Base-by-base conservation (phyloP, 1,140 invertebrate genomes). In the Mylabris phalerata region DNA sequence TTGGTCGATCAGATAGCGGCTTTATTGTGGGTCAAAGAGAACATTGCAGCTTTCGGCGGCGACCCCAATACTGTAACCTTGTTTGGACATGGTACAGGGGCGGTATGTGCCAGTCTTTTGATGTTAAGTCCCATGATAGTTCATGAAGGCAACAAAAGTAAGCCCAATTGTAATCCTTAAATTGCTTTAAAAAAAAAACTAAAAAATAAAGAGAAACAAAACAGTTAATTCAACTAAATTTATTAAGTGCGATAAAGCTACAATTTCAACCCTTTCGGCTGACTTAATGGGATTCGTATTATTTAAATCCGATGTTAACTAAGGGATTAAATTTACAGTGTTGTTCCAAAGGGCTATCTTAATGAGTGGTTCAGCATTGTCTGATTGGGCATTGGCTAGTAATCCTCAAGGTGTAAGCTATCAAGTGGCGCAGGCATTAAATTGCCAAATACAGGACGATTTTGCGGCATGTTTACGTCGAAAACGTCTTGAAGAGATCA, bases 1-100 rank as follows among this genome's bases (percentile, higher is more conserved):
- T 75, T 96, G 6, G 75, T 93, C 10, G 93, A 96, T 76, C 90
- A 93, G 76, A 82, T 92, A 59, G 91, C 90, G 0, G 91, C 90
- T 0, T 74, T 95, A 9, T 81, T 91, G 59, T 95, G 92, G 92
- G 80, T 97, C 39, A 86, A 88, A 68, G 85, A 93, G 71, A 90
- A 95, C 78, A 87, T 91, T 60, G 81, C 78, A 32, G 82, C 86
- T 67, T 85, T 98, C 68, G 90, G 92, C 10, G 96, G 96, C 0
- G 88, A 97, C 77, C 83, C 87, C 0, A 77, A 77, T 26, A 81
- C 78, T 0, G 88, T 98, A 2, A 98, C 95, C 0, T 71, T 98
- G 10, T 86, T 98, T 76, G 95, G 95, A 0, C 93, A 98, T 70
- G 93, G 91, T 45, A 95, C 92, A 1, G 95, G 95, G 0, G 93